Percentiles rank a stretch among this genome's conserved stretches.
Conservation (phyloP, 2,888 invertebrate genomes). For the Ernsta delagoae region DNA sequence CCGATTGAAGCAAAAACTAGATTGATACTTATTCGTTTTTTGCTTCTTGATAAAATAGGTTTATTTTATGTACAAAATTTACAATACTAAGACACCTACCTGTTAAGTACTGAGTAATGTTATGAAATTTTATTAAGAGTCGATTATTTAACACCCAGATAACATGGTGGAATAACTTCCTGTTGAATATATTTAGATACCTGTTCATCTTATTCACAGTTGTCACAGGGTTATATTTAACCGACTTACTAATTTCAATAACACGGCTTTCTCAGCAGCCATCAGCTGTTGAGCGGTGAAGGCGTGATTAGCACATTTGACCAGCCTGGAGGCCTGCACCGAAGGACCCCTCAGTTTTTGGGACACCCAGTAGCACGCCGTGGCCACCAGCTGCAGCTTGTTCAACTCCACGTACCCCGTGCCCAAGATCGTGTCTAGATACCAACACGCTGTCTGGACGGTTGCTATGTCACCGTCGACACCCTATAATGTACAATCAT, state of each 20-base stretch:
- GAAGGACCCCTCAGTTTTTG: constrained; percentile 61
- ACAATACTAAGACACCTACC: too few species aligned
- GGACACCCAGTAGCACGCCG: constrained; percentile 74
- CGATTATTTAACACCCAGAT: too few species aligned
- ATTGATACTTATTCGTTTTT: too few species aligned
- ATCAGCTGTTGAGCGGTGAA: constrained; percentile 53
- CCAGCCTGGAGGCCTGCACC: constrained; percentile 52
- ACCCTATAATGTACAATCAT: constrained; percentile 49
- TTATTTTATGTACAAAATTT: too few species aligned
- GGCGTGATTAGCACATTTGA: constrained; percentile 54
- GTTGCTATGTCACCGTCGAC: constrained; percentile 59
- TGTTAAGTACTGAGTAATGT: too few species aligned
- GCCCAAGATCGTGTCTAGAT: constrained; percentile 61
- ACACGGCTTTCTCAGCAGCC: constrained; percentile 57
- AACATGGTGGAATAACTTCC: too few species aligned
- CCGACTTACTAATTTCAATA: constrained; percentile 58
- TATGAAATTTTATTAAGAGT: too few species aligned
- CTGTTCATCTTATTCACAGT: too few species aligned
- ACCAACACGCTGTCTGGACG: constrained; percentile 68
- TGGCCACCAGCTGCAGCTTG: constrained; percentile 63
- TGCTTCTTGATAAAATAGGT: too few species aligned
- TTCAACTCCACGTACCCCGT: constrained; percentile 49
- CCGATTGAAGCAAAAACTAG: too few species aligned
- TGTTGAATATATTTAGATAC: too few species aligned
- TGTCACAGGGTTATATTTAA: too few species aligned